Evolutionary conservation across 2,888 invertebrate species (phyloP), one percentile per base, ranked within the genome.

Genomic region (Bombylius discolor): DNA sequence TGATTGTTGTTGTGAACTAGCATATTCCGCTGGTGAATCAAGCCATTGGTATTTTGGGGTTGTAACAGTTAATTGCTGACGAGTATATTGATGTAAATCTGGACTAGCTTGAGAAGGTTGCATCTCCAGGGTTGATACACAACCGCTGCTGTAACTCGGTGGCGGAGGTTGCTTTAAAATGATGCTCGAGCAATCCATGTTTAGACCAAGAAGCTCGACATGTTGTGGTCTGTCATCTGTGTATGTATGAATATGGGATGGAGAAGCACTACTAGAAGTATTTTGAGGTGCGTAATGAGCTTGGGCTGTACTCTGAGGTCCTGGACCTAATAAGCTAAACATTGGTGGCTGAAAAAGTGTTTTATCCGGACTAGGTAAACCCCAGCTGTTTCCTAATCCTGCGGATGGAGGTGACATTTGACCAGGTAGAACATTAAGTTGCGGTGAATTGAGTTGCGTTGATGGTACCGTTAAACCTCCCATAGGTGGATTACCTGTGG

Each of bases 11-110:
- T 80, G 78, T 60, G 78, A 76, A 63, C 68, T 72, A 52, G 71
- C 71, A 65, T 79, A 79, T 59, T 81, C 81, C 51, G 74, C 73
- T 31, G 72, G 73, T 4, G 79, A 73, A 61, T 82, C 81, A 63
- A 78, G 62, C 83, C 83, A 83, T 64, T 84, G 83, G 70, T 87
- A 86, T 68, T 87, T 85, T 52, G 80, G 80, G 13, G 76, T 72
- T 49, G 71, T 66, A 4, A 73, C 71, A 47, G 76, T 71, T 57
- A 78, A 67, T 51, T 78, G 76, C 33, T 77, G 75, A 33, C 80
- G 74, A 47, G 76, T 70, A 62, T 80, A 80, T 62, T 79, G 76
- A 55, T 74, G 73, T 63, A 79, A 66, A 52, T 81, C 80, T 63
- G 77, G 78, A 51, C 73, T 76, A 62, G 72, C 75, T 59, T 71